A percentile compares a stretch with the other conserved stretches of the same genome.
phyloP scores from a whole-genome alignment of 2,113 vertebrate species.

The Casuarius casuarius region DNA sequence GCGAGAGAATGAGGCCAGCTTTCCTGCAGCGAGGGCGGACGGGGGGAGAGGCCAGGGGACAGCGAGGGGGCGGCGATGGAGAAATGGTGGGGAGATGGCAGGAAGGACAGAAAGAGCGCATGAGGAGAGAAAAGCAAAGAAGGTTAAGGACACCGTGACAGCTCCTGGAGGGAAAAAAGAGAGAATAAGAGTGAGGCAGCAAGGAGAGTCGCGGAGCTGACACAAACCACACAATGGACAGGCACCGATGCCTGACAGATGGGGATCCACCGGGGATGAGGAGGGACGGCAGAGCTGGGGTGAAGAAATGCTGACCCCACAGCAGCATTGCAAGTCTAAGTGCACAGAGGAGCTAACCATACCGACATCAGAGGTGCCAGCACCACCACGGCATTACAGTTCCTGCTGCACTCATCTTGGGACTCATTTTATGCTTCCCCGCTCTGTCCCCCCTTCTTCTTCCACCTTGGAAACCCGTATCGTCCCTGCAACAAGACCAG shows the following conservation, averaged over 20 bases:
- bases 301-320: neutral
- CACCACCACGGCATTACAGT: rapidly evolving
- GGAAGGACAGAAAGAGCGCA: neutral
- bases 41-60: neutral
- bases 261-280: neutral
- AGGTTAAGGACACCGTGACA: neutral
- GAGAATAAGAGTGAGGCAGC: neutral
- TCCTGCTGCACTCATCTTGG: neutral
- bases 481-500: neutral
- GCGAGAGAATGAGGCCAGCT: constrained; percentile 93
- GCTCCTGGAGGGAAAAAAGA: neutral
- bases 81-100: neutral
- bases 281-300: rapidly evolving
- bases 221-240: too few relatives aligned
- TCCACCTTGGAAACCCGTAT: neutral
- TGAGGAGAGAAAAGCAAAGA: constrained; percentile 44
- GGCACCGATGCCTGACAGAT: neutral
- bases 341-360: neutral
- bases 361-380: rapidly evolving
- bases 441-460: neutral
- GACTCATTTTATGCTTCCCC: neutral
- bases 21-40: constrained; percentile 81
- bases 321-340: neutral
- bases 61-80: neutral
- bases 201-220: neutral